Percentiles rank a stretch among this genome's conserved stretches.
phyloP scores from a whole-genome alignment of 2,888 invertebrate species.

The Pardosa pseudoannulata region DNA sequence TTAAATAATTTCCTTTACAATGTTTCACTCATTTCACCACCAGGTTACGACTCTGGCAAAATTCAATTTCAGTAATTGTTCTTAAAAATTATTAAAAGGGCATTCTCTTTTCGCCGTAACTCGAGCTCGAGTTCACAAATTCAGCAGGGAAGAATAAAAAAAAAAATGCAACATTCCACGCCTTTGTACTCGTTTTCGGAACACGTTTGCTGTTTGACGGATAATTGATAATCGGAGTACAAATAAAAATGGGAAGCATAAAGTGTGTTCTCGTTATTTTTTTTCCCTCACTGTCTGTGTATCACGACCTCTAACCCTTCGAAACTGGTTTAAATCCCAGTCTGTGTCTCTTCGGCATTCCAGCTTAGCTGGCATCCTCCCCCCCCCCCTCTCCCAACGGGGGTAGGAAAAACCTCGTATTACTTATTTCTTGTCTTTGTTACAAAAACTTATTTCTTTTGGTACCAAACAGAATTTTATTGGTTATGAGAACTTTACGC shows the following conservation, averaged over 20 bases:
- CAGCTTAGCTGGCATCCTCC: neutral
- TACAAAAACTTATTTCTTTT: too few relatives aligned
- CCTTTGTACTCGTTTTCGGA: neutral
- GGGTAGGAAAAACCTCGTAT: neutral
- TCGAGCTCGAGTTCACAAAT: too few relatives aligned
- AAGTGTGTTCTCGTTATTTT: neutral
- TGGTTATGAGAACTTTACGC: too few relatives aligned
- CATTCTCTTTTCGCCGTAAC: too few relatives aligned
- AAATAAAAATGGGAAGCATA: neutral
- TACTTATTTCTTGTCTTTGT: too few relatives aligned
- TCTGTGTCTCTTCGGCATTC: neutral
- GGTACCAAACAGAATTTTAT: too few relatives aligned
- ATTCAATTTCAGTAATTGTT: too few relatives aligned
- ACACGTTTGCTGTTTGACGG: neutral
- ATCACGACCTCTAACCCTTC: constrained; percentile 24
- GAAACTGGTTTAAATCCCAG: constrained; percentile 31
- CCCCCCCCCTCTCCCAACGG: neutral
- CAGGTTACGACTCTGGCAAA: too few relatives aligned
- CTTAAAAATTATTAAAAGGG: too few relatives aligned
- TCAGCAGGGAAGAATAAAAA: too few relatives aligned
- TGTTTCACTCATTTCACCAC: too few relatives aligned
- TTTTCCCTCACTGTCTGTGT: neutral
- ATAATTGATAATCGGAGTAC: neutral
- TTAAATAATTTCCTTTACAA: too few relatives aligned
- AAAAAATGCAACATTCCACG: neutral